Base-by-base conservation (phyloP, 2,888 invertebrate genomes). In the Thalpophila matura region DNA sequence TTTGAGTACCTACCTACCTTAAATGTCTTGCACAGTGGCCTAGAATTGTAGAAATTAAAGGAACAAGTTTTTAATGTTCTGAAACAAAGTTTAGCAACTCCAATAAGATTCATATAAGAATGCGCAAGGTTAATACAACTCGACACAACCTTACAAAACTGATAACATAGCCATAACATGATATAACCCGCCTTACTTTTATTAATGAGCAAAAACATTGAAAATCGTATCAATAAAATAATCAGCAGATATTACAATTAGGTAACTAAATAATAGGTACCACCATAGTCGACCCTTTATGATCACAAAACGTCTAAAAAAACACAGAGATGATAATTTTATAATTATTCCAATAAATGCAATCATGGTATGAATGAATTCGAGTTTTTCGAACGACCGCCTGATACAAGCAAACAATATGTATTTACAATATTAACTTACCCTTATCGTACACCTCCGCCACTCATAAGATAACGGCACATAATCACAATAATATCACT, bases 361-460 rank as follows among this genome's bases (percentile, higher is more conserved):
- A 66, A 71, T 69, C 61, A 46, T 67, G 56, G 22, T 56, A 49
- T 27, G 73, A 70, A 75, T 66, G 69, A 75, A 77, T 72, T 61
- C 60, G 55, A 57, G 72, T 78, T 77, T 77, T 76, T 61, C 46
- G 68, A 76, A 75, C 74, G 79, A 85, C 84, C 86, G 83, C 79
- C 83, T 84, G 87, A 84, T 86, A 86, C 76, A 75, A 64, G 74
- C 83, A 86, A 88, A 89, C 79, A 85, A 68, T 65, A 79, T n/a
- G 70, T 81, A 74, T 80, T 81, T 82, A 78, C 59, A 74, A 64
- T 74, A 66, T 74, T 79, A 85, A 81, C 93, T 93, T 90, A 94
- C 94, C 92, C 89, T 93, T 93, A 93, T 92, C 92, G 87, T 87
- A 89, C 89, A 86, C 87, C 88, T 89, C 88, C 77, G 82, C 81